These are phyloP conservation scores for Tetrao urogallus DNA, from an alignment of 2,113 vertebrate species.

Conservation along the genomic window DNA sequence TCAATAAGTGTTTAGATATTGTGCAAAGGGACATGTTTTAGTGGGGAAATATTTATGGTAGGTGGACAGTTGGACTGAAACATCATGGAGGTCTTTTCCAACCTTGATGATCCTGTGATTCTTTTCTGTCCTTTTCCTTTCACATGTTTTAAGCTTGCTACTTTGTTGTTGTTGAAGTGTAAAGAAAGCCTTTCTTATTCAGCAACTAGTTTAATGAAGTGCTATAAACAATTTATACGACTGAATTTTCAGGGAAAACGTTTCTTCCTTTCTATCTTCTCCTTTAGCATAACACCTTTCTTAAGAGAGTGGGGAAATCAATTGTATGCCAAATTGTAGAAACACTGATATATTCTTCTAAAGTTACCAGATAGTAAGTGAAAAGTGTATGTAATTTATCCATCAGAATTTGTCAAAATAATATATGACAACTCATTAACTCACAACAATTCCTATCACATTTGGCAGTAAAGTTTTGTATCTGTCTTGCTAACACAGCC, in stretches of 20 bases:
- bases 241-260: background rate
- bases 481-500: background rate
- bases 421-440: background rate
- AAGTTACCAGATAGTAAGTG: constrained; percentile 8
- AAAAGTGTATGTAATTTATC: background rate
- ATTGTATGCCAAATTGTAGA: background rate
- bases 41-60: too few relatives aligned
- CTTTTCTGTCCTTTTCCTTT: background rate
- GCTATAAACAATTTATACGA: background rate
- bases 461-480: background rate
- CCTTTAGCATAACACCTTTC: constrained; percentile 17
- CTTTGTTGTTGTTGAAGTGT: background rate
- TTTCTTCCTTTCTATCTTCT: background rate
- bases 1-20: too few relatives aligned
- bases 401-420: constrained; percentile 20
- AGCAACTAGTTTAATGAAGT: background rate
- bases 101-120: background rate
- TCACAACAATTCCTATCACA: background rate
- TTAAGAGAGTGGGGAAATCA: constrained; percentile 29
- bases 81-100: background rate
- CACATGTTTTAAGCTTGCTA: background rate
- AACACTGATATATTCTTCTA: background rate
- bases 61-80: too few relatives aligned
- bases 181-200: constrained; percentile 4
- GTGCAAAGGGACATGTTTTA: too few relatives aligned